phyloP scores from a whole-genome alignment of 2,888 invertebrate genomes.

The Masnerella sp. region DNA sequence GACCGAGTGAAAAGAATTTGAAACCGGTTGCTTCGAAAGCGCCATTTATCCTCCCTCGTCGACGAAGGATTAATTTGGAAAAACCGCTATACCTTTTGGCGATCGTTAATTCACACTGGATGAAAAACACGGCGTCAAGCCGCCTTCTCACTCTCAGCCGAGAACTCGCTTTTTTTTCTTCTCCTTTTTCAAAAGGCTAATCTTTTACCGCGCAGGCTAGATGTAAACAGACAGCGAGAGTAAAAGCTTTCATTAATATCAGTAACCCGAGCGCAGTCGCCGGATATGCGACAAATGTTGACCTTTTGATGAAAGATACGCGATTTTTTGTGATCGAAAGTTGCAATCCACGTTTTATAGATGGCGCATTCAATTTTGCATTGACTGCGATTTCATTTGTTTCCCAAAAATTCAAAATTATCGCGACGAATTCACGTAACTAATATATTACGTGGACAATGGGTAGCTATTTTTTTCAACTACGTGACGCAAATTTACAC shows the following conservation, averaged over 20 bases:
- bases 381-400: not conserved
- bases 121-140: constrained; percentile 51
- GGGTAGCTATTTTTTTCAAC: too few relatives aligned
- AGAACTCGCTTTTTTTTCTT: constrained; percentile 35
- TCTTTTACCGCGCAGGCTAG: constrained; percentile 41
- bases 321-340: constrained; percentile 16
- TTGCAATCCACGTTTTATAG: constrained; percentile 20
- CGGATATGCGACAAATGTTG: constrained; percentile 40
- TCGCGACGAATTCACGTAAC: too few relatives aligned
- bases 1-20: constrained; percentile 46
- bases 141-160: constrained; percentile 37
- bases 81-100: constrained; percentile 46
- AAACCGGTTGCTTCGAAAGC: constrained; percentile 34
- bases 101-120: constrained; percentile 55
- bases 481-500: too few relatives aligned
- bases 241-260: constrained; percentile 51
- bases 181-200: constrained; percentile 44
- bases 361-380: constrained; percentile 15
- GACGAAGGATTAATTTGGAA: constrained; percentile 54
- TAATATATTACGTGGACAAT: too few relatives aligned
- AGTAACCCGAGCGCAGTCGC: constrained; percentile 35
- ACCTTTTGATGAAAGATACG: constrained; percentile 37
- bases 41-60: constrained; percentile 43
- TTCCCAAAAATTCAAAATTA: too few relatives aligned
- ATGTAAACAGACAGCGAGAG: constrained; percentile 48